Conservation (phyloP, 2,113 vertebrate species). For the Nymphicus hollandicus region DNA sequence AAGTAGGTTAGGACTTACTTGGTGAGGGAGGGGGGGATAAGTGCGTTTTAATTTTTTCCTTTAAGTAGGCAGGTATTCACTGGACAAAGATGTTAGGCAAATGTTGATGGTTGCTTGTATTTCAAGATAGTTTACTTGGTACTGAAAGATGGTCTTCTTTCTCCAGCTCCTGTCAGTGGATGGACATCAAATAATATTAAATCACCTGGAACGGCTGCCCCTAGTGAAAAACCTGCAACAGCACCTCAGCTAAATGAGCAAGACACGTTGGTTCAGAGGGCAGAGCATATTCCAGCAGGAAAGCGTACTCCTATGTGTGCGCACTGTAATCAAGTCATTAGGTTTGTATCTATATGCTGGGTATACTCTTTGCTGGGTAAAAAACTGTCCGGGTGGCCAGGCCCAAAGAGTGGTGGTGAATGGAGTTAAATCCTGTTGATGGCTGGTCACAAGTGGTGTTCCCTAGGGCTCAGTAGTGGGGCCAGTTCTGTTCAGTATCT, state of each 20-base stretch:
- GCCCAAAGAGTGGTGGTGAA: not conserved
- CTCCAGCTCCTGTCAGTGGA: constrained; percentile 75
- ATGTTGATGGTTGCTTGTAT: not conserved
- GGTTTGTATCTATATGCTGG: constrained; percentile 68
- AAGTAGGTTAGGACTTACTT: not conserved
- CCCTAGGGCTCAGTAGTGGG: not conserved
- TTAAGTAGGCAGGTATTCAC: not conserved
- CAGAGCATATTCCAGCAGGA: constrained; percentile 92
- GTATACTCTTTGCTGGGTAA: fast-evolving
- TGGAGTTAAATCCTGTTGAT: not conserved
- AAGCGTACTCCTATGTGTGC: constrained; percentile 94
- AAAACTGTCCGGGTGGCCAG: not conserved
- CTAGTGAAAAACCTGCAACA: constrained; percentile 23
- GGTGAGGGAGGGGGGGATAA: not conserved
- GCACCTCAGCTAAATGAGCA: constrained; percentile 79
- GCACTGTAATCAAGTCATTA: constrained; percentile 89
- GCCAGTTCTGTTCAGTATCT: not conserved
- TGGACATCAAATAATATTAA: constrained; percentile 72
- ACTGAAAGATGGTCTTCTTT: not conserved
- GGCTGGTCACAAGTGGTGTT: fast-evolving
- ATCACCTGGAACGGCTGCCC: constrained; percentile 39
- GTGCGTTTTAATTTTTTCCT: not conserved
- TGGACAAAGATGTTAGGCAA: not conserved
- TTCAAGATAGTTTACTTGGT: not conserved
- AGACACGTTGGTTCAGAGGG: constrained; percentile 88